A percentile compares a stretch with the other conserved stretches of the same genome.
phyloP scores from a whole-genome alignment of 1,140 invertebrate species.

The Pseudomyrmex gracilis region DNA sequence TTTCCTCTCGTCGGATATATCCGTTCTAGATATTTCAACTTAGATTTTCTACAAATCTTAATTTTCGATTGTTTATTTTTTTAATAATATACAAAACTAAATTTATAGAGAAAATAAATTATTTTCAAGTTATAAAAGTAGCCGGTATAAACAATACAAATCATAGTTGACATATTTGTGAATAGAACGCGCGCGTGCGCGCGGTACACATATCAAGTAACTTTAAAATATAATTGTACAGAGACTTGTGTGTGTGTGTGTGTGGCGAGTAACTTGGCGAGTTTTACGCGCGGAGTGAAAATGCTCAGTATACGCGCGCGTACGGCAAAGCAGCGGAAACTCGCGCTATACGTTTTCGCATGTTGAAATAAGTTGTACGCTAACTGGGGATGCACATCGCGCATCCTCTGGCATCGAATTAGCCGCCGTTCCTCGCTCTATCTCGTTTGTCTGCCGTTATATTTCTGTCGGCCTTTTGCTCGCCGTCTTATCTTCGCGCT shows the following conservation, averaged over 20 bases:
- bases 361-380: conserved; percentile 67
- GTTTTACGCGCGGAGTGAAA: conserved; percentile 40
- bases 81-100: too few species aligned
- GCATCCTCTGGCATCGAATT: conserved; percentile 72
- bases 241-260: too few species aligned
- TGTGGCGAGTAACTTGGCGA: background rate
- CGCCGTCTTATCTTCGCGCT: conserved; percentile 39
- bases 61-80: background rate
- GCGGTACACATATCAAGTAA: background rate
- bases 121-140: background rate
- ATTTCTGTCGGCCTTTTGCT: conserved; percentile 8
- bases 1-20: background rate
- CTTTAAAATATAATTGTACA: background rate
- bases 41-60: conserved; percentile 15
- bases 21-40: conserved; percentile 1
- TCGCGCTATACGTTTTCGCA: conserved; percentile 50
- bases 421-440: conserved; percentile 56
- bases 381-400: conserved; percentile 71
- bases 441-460: conserved; percentile 14
- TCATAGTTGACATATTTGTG: background rate
- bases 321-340: conserved; percentile 60
- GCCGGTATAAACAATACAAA: background rate
- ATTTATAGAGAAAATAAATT: too few species aligned
- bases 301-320: background rate
- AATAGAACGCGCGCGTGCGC: background rate